Percentiles rank a stretch among this genome's conserved stretches.
These are phyloP conservation scores for Lysandra coridon DNA, from an alignment of 2,888 invertebrate genomes.

Conservation along the genomic window DNA sequence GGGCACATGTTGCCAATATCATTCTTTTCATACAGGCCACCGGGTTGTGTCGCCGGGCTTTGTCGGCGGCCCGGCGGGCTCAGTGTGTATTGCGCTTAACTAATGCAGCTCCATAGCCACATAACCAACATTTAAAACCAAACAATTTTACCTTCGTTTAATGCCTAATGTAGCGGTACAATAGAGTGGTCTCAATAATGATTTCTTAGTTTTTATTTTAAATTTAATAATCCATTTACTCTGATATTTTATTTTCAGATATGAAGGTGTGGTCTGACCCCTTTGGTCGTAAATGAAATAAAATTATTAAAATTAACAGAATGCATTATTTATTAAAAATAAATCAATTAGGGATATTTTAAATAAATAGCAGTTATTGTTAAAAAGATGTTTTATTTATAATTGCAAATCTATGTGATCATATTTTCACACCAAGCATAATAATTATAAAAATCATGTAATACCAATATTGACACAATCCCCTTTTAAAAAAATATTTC, in stretches of 20 bases:
- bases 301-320: constrained; percentile 38
- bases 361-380: constrained; percentile 32
- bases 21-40: too few relatives aligned
- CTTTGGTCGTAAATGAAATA: constrained; percentile 73
- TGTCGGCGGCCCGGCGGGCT: too few relatives aligned
- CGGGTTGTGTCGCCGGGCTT: too few relatives aligned
- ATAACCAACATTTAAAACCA: too few relatives aligned
- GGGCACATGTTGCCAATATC: too few relatives aligned
- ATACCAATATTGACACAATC: constrained; percentile 56
- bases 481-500: constrained; percentile 68
- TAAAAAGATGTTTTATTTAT: constrained; percentile 62
- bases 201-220: not conserved
- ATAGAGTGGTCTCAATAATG: not conserved
- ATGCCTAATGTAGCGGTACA: too few relatives aligned
- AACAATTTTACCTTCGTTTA: too few relatives aligned
- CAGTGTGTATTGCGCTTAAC: too few relatives aligned
- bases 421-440: constrained; percentile 48
- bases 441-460: constrained; percentile 58
- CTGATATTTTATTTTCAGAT: constrained; percentile 62
- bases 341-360: constrained; percentile 1
- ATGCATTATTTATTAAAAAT: constrained; percentile 35
- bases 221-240: not conserved
- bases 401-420: constrained; percentile 57
- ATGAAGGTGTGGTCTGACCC: constrained; percentile 83
- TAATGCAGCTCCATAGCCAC: too few relatives aligned